phyloP scores from a whole-genome alignment of 2,888 invertebrate species.

The Drosophila mayaguana region DNA sequence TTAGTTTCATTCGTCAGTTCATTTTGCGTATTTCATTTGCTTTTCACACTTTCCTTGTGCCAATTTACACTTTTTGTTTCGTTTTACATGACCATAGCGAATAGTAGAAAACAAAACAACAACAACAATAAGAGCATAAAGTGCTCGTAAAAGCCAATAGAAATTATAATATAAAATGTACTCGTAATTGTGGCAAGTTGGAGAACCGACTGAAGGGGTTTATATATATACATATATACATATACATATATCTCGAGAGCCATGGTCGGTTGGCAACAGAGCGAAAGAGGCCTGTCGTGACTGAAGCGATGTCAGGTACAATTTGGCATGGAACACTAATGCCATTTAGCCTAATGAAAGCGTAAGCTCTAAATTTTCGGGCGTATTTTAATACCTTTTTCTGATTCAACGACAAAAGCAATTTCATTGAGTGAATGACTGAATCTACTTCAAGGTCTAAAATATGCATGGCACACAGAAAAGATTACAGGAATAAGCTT shows the following conservation, averaged over 20 bases:
- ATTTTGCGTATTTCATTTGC: slow-evolving; percentile 53
- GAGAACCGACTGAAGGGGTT: slow-evolving; percentile 17
- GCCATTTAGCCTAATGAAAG: neutral
- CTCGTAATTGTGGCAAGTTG: slow-evolving; percentile 45
- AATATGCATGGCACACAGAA: neutral
- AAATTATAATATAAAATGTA: slow-evolving; percentile 63
- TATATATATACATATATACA: neutral
- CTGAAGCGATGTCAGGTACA: slow-evolving; percentile 37
- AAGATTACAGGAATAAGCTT: too few relatives aligned
- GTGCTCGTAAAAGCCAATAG: slow-evolving; percentile 53
- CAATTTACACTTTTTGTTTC: slow-evolving; percentile 73
- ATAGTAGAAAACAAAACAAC: slow-evolving; percentile 2
- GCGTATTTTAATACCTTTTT: neutral
- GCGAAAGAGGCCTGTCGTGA: slow-evolving; percentile 42
- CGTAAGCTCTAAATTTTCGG: neutral
- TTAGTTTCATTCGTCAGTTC: slow-evolving; percentile 16
- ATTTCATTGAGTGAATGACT: neutral
- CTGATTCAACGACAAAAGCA: neutral
- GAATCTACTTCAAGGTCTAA: neutral
- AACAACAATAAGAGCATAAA: slow-evolving; percentile 11
- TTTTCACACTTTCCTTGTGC: slow-evolving; percentile 80
- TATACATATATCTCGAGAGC: neutral
- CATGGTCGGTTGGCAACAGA: slow-evolving; percentile 11
- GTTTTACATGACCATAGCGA: slow-evolving; percentile 39
- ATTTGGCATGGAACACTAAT: slow-evolving; percentile 33